Evolutionary conservation across 2,888 invertebrate genomes (phyloP), one percentile per base, ranked within the genome.

Genomic region (Melieria picta): DNA sequence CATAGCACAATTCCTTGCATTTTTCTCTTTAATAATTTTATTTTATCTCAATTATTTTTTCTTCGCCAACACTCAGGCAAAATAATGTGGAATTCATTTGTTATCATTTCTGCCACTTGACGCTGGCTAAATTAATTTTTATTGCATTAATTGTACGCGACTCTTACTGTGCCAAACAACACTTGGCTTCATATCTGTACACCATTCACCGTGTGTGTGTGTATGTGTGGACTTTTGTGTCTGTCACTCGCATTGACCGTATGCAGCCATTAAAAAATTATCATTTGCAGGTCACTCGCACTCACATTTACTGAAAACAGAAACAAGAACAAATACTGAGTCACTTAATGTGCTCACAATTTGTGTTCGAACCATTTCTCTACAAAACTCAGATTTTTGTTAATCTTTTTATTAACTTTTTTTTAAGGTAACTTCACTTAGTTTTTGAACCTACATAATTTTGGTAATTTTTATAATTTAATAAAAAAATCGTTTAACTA

Each of bases 181-280:
- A 30, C 30, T 30, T 30, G 4, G n/a, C 45, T 57, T 48, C 5
- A n/a, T 47, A 30, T 13, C 48, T 57, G 55, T 57, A 66, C 6
- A 11, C 46, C 5, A 48, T 48, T 46, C n/a, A n/a, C n/a, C n/a
- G 30, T 58, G 43, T 56, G 55, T 58, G 43, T 55, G 48, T 7
- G 16, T 60, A 13, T 56, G 30, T 30, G 9, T 11, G 30, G 7
- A 56, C 5, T 56, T 56, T 56, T 16, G 50, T 48, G 57, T 42
- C 50, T 16, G 10, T 11, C 16, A 30, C n/a, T 64, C 5, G 48
- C 43, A 50, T 43, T 58, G 43, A 30, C 52, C 10, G 7, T 48
- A 58, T 13, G 9, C 66, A 58, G 10, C 60, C 42, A 58, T 66
- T 48, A 58, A 58, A 66, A 58, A 50, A 48, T 43, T 58, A 16